Base-by-base conservation (phyloP, 2,888 invertebrate species). In the Anorthoa munda region DNA sequence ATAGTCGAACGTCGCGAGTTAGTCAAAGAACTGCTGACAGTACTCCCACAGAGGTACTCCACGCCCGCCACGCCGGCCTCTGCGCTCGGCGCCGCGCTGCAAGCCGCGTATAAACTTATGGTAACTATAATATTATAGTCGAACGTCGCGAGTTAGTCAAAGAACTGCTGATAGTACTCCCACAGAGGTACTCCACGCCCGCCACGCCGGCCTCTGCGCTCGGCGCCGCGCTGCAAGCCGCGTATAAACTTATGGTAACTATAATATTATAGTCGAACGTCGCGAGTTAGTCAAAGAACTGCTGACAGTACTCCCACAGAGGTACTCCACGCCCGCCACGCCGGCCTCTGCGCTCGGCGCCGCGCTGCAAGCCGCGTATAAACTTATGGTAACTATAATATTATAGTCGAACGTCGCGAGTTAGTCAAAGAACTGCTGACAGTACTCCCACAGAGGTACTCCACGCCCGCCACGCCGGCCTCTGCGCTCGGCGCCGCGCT, bases 401-500 rank as follows among this genome's bases (percentile, higher is more conserved):
- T n/a, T n/a, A n/a, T n/a, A n/a, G n/a, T n/a, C 84, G 99, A 99
- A 94, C 97, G 98, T 74, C 97, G 97, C 85, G 98, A 98, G 81
- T 92, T 98, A 77, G 96, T 99, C 7, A 95, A 96, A 39, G 98
- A 99, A 93, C 93, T 99, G 78, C 93, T 99, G 66, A 94, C 95
- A n/a, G 97, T 98, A 88, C 94, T 99, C 83, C 99, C 99, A 1
- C 96, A 96, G 66, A 97, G 98, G 86, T 98, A 98, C 95, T 96
- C 97, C 77, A 92, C 98, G 58, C 97, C 97, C 59, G 97, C 97
- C 85, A 98, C 98, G 89, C 98, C 98, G 2, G 97, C 98, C 75
- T 98, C 97, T 83, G 99, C 99, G 17, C 96, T 99, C 18, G 99
- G 99, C 2, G 98, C 99, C 7, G 99, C 99, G 1, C 95, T 99